These are phyloP conservation scores for Panonychus citri DNA, from an alignment of 1,140 invertebrate genomes.

Conservation along the genomic window DNA sequence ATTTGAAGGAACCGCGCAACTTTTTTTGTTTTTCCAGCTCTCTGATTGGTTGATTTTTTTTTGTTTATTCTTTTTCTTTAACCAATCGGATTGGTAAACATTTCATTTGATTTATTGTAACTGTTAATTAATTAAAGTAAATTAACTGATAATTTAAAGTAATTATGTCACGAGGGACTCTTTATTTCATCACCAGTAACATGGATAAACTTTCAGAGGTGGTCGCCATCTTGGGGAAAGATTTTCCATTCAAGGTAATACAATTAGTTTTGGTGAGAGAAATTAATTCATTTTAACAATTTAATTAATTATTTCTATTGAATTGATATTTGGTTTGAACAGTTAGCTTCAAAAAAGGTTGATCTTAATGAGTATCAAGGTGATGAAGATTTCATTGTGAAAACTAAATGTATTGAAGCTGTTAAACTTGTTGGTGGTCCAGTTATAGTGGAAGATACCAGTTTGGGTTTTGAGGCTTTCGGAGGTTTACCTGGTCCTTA, in stretches of 20 bases:
- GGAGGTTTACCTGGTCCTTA: constrained; percentile 84
- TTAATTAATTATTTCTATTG: background rate
- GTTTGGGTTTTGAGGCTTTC: constrained; percentile 51
- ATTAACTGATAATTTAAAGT: background rate
- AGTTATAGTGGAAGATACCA: constrained; percentile 40
- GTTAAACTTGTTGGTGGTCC: constrained; percentile 45
- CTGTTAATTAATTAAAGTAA: too few species aligned
- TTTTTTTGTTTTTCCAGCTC: too few species aligned
- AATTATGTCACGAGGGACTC: background rate
- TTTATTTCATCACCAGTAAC: background rate
- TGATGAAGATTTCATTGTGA: constrained; percentile 59
- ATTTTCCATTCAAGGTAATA: constrained; percentile 39
- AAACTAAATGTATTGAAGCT: constrained; percentile 59
- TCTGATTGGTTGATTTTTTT: too few species aligned
- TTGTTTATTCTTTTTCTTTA: too few species aligned
- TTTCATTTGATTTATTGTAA: too few species aligned
- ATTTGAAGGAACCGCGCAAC: too few species aligned
- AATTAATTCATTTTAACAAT: too few species aligned
- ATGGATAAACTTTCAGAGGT: constrained; percentile 74
- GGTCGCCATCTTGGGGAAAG: constrained; percentile 49
- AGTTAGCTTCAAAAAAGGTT: constrained; percentile 35
- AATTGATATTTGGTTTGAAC: too few species aligned
- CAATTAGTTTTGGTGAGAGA: too few species aligned
- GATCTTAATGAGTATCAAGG: constrained; percentile 87
- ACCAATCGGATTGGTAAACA: too few species aligned